Percentiles rank a stretch among this genome's conserved stretches.
phyloP scores from a whole-genome alignment of 2,888 invertebrate genomes.

The Boloria selene region DNA sequence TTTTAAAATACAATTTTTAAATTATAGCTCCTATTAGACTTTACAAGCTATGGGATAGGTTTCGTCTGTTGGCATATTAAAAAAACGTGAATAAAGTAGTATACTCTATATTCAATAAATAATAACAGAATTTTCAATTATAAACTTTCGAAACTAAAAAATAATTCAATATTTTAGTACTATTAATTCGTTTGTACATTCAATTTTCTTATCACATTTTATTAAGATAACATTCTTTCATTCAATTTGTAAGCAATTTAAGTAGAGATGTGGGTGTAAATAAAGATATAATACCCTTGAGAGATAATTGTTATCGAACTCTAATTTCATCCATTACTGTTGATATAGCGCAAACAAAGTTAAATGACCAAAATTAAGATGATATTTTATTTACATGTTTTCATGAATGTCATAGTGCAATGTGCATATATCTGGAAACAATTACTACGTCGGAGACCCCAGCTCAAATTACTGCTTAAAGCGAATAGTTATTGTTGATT shows the following conservation, averaged over 20 bases:
- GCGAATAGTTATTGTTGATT: too few species aligned
- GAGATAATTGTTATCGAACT: conserved; percentile 32
- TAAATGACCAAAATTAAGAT: not conserved
- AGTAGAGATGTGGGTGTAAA: conserved; percentile 26
- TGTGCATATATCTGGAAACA: too few species aligned
- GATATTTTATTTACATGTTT: too few species aligned
- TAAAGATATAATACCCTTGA: conserved; percentile 32
- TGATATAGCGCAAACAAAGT: conserved; percentile 12
- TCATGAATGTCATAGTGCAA: too few species aligned
- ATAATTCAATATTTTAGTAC: not conserved
- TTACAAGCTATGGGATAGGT: too few species aligned
- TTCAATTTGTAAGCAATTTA: conserved; percentile 29
- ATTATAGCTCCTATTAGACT: too few species aligned
- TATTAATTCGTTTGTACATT: conserved; percentile 1
- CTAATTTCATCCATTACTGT: conserved; percentile 25
- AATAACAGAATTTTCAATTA: not conserved
- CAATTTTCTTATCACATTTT: conserved; percentile 26
- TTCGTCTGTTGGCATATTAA: too few species aligned
- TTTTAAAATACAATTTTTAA: too few species aligned
- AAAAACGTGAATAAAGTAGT: too few species aligned
- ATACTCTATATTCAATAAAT: not conserved
- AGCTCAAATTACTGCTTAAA: too few species aligned
- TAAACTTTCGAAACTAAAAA: not conserved
- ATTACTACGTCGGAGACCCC: too few species aligned
- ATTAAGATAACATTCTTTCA: conserved; percentile 32